Percentiles rank a stretch among this genome's conserved stretches.
These are phyloP conservation scores for Cremastinae sp. DNA, from an alignment of 2,888 invertebrate species.

Conservation along the genomic window DNA sequence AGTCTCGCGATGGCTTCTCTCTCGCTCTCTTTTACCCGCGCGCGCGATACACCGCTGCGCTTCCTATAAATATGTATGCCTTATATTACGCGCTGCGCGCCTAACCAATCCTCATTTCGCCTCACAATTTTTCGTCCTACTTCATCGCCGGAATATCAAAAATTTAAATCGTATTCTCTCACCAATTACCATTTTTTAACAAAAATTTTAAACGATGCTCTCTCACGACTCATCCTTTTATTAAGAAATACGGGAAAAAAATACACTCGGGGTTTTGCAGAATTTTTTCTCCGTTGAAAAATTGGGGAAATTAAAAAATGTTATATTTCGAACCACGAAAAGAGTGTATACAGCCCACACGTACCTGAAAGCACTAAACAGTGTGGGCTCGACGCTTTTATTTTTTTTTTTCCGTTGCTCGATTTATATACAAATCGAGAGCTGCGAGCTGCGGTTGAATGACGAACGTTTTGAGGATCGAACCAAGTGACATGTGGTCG, in stretches of 20 bases:
- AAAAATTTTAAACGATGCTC: not conserved
- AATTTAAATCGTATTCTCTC: not conserved
- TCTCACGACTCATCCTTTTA: not conserved
- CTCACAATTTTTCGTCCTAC: no score
- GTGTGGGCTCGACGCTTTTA: not conserved
- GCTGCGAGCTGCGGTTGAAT: constrained; percentile 49
- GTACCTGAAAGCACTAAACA: not conserved
- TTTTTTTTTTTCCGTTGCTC: constrained; percentile 4
- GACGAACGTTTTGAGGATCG: constrained; percentile 50
- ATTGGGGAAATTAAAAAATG: no score
- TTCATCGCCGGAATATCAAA: no score
- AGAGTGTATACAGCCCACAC: not conserved
- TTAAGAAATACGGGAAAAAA: no score
- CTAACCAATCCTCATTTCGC: constrained; percentile 28
- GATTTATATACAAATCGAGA: constrained; percentile 39
- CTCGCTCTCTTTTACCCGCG: not conserved
- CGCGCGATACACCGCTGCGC: constrained; percentile 23
- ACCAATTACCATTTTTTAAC: not conserved
- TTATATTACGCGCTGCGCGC: constrained; percentile 67
- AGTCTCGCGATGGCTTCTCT: constrained; percentile 34
- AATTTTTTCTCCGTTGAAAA: no score
- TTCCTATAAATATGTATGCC: constrained; percentile 74
- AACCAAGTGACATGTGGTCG: constrained; percentile 59
- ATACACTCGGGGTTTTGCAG: no score
- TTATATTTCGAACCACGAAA: not conserved